Conservation (phyloP, 2,888 invertebrate species). For the Mythimna impura region DNA sequence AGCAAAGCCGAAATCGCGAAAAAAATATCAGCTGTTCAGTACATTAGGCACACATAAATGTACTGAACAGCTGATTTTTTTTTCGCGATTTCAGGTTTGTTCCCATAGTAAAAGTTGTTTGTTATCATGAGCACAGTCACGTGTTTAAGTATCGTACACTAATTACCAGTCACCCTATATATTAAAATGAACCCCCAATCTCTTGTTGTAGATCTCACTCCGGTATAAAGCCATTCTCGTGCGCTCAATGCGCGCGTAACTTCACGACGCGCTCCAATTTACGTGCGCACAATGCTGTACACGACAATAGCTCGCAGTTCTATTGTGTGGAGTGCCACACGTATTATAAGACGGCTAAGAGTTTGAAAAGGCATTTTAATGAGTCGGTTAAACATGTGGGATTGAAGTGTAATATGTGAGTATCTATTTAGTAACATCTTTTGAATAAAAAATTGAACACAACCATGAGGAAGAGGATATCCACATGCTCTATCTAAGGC, state of each 20-base stretch:
- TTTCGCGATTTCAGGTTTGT: no score
- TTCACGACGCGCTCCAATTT: slow-evolving; percentile 57
- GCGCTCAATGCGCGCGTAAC: slow-evolving; percentile 20
- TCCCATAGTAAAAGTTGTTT: no score
- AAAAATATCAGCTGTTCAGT: no score
- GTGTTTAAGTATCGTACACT: no score
- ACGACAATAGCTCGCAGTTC: not conserved
- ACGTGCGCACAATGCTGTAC: slow-evolving; percentile 42
- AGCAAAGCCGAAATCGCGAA: no score
- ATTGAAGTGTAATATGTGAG: slow-evolving; percentile 27
- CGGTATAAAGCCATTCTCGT: slow-evolving; percentile 53
- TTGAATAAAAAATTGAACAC: no score
- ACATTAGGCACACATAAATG: no score
- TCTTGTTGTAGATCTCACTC: slow-evolving; percentile 44
- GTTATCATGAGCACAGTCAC: no score
- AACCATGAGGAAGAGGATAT: no score
- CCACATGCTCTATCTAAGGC: no score
- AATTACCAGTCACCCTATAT: no score
- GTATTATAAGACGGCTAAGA: slow-evolving; percentile 65
- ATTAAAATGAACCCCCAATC: not conserved
- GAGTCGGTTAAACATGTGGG: slow-evolving; percentile 41
- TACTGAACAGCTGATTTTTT: no score
- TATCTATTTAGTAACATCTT: not conserved
- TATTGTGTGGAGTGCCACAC: slow-evolving; percentile 67
- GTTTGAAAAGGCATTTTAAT: slow-evolving; percentile 56